phyloP scores from a whole-genome alignment of 2,797 vertebrate species.

The Pseudomugil tenellus region DNA sequence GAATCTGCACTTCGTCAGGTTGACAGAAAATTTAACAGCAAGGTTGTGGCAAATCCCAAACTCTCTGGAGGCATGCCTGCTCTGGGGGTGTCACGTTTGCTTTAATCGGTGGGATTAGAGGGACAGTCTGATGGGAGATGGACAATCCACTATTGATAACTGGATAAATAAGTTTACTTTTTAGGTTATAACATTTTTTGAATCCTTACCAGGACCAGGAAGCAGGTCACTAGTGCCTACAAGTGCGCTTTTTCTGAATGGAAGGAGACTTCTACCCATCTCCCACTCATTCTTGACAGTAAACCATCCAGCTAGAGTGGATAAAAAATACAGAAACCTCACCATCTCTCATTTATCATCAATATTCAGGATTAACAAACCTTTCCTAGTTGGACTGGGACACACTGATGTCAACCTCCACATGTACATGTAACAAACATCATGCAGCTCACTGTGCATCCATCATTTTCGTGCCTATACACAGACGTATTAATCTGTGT shows the following conservation, averaged over 20 bases:
- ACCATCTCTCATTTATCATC: conserved; percentile 30
- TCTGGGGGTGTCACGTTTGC: conserved; percentile 33
- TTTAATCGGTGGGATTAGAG: conserved; percentile 53
- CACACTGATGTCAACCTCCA: neutral
- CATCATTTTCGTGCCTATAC: conserved; percentile 13
- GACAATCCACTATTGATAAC: neutral
- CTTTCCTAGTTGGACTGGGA: conserved; percentile 12
- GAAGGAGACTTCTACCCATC: conserved; percentile 30
- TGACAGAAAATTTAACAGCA: conserved; percentile 73
- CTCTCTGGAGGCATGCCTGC: conserved; percentile 31
- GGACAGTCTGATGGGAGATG: conserved; percentile 30
- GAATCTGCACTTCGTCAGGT: conserved; percentile 66
- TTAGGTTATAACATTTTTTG: neutral
- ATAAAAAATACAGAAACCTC: conserved; percentile 32
- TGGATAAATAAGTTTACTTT: neutral
- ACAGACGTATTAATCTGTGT: conserved; percentile 1
- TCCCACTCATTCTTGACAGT: conserved; percentile 33
- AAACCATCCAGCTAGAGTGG: conserved; percentile 7
- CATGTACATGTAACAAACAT: neutral
- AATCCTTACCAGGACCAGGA: neutral
- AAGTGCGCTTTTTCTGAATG: conserved; percentile 21
- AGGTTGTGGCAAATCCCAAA: conserved; percentile 27
- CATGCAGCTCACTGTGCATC: conserved; percentile 6
- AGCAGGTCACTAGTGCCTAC: neutral
- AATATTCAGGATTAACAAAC: conserved; percentile 34